phyloP scores from a whole-genome alignment of 2,113 vertebrate species.

The Ciconia stormi region DNA sequence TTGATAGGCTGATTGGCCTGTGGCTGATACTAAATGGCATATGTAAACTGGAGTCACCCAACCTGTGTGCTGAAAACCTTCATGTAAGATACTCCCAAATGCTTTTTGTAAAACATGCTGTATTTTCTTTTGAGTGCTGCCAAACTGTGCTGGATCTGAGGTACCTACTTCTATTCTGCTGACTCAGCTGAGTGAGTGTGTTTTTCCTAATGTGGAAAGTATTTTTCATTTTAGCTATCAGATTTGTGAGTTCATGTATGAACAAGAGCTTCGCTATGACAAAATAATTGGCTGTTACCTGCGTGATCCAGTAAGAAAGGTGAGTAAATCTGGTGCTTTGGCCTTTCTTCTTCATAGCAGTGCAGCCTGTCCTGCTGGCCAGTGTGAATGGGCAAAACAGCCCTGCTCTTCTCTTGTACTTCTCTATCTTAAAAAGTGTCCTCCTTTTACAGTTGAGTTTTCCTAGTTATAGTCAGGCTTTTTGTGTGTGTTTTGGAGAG shows the following conservation, averaged over 20 bases:
- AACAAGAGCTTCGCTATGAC: constrained; percentile 89
- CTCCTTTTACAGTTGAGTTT: not conserved
- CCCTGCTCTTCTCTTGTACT: not conserved
- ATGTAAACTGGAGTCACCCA: not conserved
- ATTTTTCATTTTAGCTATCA: constrained; percentile 83
- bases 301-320: constrained; percentile 90
- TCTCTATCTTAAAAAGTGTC: not conserved
- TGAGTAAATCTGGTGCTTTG: constrained; percentile 50
- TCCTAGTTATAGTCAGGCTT: not conserved
- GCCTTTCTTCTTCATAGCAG: not conserved
- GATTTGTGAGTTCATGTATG: constrained; percentile 97
- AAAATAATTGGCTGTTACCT: constrained; percentile 93
- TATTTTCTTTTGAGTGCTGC: not conserved
- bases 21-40: not conserved
- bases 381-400: not conserved
- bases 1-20: not conserved
- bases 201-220: not conserved
- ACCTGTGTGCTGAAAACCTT: not conserved
- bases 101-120: not conserved
- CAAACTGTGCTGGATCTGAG: not conserved
- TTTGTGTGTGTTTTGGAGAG: not conserved
- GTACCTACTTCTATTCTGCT: not conserved
- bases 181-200: not conserved
- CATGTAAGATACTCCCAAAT: not conserved
- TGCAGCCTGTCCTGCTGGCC: not conserved